These are phyloP conservation scores for Calephelis virginiensis DNA, from an alignment of 1,140 invertebrate genomes.

Conservation along the genomic window DNA sequence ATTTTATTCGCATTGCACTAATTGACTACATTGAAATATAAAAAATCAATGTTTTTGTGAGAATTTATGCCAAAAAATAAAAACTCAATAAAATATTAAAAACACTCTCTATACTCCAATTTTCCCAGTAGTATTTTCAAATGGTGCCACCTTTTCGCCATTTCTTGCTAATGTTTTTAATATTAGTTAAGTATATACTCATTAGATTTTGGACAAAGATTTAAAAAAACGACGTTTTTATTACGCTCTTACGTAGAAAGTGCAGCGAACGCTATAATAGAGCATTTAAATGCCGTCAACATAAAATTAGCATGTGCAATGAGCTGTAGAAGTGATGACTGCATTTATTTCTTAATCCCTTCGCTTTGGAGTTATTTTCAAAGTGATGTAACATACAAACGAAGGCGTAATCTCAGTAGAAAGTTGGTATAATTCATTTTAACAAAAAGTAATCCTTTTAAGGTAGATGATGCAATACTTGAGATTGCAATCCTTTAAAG, in stretches of 20 bases:
- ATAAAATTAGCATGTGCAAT: conserved; percentile 23
- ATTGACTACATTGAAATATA: too few species aligned
- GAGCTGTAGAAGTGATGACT: conserved; percentile 18
- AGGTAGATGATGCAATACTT: conserved; percentile 47
- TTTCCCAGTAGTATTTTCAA: too few species aligned
- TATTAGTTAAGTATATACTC: too few species aligned
- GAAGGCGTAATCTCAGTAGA: conserved; percentile 44
- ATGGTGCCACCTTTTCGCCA: too few species aligned
- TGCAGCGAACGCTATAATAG: conserved; percentile 8
- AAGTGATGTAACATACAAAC: conserved; percentile 25
- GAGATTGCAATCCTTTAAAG: conserved; percentile 60
- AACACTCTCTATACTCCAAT: too few species aligned
- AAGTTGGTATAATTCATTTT: conserved; percentile 54
- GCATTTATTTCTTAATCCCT: conserved; percentile 19
- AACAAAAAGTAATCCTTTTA: conserved; percentile 64
- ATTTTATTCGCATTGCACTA: too few species aligned
- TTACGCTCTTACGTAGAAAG: conserved; percentile 1
- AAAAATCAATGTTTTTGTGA: too few species aligned
- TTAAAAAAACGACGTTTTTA: background rate
- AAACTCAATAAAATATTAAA: too few species aligned
- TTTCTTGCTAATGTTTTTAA: too few species aligned
- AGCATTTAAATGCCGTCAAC: conserved; percentile 15
- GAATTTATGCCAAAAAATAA: too few species aligned
- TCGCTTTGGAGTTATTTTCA: conserved; percentile 22
- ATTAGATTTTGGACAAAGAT: background rate